phyloP scores from a whole-genome alignment of 2,888 invertebrate genomes.

The Chydorus sphaericus region DNA sequence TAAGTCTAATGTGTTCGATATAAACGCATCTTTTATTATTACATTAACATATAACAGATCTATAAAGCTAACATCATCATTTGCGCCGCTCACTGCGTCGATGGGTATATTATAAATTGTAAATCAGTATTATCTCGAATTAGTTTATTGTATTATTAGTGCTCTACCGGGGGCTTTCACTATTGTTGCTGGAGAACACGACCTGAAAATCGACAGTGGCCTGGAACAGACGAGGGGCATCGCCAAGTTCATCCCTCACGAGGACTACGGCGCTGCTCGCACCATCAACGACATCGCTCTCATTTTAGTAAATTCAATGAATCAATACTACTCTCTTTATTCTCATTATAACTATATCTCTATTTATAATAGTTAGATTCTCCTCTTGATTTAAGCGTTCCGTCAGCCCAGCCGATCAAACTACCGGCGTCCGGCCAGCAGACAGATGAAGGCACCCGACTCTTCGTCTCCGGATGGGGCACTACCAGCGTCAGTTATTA shows the following conservation, averaged over 20 bases:
- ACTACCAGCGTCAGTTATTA: slow-evolving; percentile 26
- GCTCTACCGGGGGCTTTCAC: too few species aligned
- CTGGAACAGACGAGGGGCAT: slow-evolving; percentile 10
- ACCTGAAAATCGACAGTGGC: not conserved
- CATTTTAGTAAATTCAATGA: not conserved
- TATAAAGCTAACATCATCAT: slow-evolving; percentile 6
- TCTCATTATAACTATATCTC: not conserved
- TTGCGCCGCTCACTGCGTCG: slow-evolving; percentile 10
- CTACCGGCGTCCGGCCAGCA: slow-evolving; percentile 21
- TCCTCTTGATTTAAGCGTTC: slow-evolving; percentile 22
- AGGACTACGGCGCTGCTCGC: slow-evolving; percentile 1
- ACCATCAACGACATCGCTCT: slow-evolving; percentile 13
- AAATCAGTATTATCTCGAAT: too few species aligned
- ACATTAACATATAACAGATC: too few species aligned
- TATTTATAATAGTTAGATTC: slow-evolving; percentile 21
- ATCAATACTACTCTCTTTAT: slow-evolving; percentile 20
- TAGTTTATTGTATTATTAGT: too few species aligned
- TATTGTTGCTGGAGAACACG: slow-evolving; percentile 13
- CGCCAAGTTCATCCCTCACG: slow-evolving; percentile 6
- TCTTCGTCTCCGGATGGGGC: slow-evolving; percentile 38
- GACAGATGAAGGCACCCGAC: slow-evolving; percentile 22
- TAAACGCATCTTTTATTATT: too few species aligned
- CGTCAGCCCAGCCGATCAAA: not conserved
- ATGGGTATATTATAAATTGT: too few species aligned
- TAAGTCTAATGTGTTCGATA: too few species aligned